Base-by-base conservation (phyloP, 2,797 vertebrate species). In the Corythornis leucogaster region DNA sequence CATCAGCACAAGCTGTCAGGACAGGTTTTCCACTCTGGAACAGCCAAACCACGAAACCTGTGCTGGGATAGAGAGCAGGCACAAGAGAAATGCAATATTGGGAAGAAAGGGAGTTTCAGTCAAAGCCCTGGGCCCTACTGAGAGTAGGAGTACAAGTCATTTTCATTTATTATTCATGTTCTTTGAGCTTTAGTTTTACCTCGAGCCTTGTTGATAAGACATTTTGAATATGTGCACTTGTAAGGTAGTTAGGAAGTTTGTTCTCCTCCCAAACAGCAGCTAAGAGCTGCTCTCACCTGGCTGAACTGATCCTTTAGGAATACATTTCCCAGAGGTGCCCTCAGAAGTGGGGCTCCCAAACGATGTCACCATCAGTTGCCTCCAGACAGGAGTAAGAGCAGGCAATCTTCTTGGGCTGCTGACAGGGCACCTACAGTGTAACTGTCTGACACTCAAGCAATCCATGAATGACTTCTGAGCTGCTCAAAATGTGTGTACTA, bases 101-200 rank as follows among this genome's bases (percentile, higher is more conserved):
- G n/a, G 22, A 85, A 87, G 73, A 63, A 87, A 45, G 6, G 12
- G 53, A 79, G n/a, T 85, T 89, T 85, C 64, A 89, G 48, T 74
- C 42, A 76, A 86, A 87, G 85, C 63, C 61, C 24, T 84, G n/a
- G 20, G 67, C 78, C 46, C 68, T 84, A 33, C 18, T 66, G 46
- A 87, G 66, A 85, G 53, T 75, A 85, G 69, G 70, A 89, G 74
- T 91, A 69, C 48, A 87, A 94, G 89, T 76, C 1, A 76, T 83
- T 94, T 85, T 87, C 43, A 81, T 84, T 87, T 87, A 89, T 85
- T 89, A 84, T 89, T 81, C 40, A 63, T 66, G 54, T 78, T 83
- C 66, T 85, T 89, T 89, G 85, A 92, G 73, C 55, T 91, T 83
- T 71, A 54, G 28, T 87, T 95, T 91, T 93, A 85, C 62, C 80